Evolutionary conservation across 2,888 invertebrate species (phyloP), one percentile per base, ranked within the genome.

Genomic region (Synanthedon formicaeformis): DNA sequence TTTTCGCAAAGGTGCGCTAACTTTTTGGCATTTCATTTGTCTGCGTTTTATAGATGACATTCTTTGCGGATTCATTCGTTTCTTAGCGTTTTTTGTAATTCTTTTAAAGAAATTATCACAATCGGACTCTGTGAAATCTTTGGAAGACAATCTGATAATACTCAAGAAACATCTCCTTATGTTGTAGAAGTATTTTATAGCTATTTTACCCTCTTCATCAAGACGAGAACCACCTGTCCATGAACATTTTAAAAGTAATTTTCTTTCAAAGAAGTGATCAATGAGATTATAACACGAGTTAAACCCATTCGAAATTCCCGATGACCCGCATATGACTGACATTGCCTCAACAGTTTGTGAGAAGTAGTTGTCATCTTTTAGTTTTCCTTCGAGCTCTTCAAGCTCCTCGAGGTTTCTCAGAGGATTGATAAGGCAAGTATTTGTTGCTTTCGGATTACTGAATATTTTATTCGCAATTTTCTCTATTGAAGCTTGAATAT

Each of bases 331-430:
- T 23, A 55, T 52, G n/a, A 48, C n/a, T 41, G 14, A 34, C 55
- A 55, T 52, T 48, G 52, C 55, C 16, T 50, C 27, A 2, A 55
- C 34, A 2, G 54, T 50, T 8, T 54, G 48, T 2, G 27, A 12
- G 40, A 54, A 54, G 41, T 48, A 55, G 13, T 54, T 51, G 10
- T 48, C 52, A 41, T 54, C 51, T 13, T 50, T 52, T 34, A 55
- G 51, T 34, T 48, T 52, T 48, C 23, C 41, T 6, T 55, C 54
- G 16, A 55, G 41, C 14, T 54, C 41, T 34, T 52, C 54, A 18
- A 55, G 48, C n/a, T 55, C 55, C 51, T 55, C 3, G 8, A 54
- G 48, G 48, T 50, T 54, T 52, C 50, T 55, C 14, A 51, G 41
- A 2, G 55, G 55, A 12, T 52, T 13, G 11, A 54, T 13, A 18